Conservation (phyloP, 2,797 vertebrate species). For the Catamblyrhynchus diadema region DNA sequence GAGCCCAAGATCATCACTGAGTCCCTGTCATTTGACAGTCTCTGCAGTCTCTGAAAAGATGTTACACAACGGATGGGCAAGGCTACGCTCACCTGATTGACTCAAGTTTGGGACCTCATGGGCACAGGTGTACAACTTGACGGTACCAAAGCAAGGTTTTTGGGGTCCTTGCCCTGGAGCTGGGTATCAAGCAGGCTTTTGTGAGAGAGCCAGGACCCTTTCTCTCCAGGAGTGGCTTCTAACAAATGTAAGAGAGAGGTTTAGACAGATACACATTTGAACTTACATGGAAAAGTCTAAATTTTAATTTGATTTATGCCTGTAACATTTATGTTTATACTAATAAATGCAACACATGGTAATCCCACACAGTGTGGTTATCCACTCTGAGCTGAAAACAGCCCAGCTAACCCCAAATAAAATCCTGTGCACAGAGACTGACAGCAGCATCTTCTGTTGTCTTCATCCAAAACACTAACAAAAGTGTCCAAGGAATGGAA, state of each 20-base stretch:
- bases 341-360: neutral
- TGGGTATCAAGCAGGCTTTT: neutral
- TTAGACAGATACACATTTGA: neutral
- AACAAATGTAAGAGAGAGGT: neutral
- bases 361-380: neutral
- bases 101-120: neutral
- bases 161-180: neutral
- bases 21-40: neutral
- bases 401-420: neutral
- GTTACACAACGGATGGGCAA: rapidly evolving
- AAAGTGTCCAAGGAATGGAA: neutral
- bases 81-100: neutral
- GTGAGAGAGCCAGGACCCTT: neutral
- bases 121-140: neutral
- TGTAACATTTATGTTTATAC: neutral
- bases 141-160: neutral
- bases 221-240: neutral
- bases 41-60: neutral
- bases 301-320: neutral
- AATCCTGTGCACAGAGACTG: neutral
- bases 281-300: neutral
- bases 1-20: neutral
- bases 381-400: neutral
- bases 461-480: neutral
- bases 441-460: neutral